phyloP scores from a whole-genome alignment of 1,140 invertebrate species.

The Trissolcus basalis region DNA sequence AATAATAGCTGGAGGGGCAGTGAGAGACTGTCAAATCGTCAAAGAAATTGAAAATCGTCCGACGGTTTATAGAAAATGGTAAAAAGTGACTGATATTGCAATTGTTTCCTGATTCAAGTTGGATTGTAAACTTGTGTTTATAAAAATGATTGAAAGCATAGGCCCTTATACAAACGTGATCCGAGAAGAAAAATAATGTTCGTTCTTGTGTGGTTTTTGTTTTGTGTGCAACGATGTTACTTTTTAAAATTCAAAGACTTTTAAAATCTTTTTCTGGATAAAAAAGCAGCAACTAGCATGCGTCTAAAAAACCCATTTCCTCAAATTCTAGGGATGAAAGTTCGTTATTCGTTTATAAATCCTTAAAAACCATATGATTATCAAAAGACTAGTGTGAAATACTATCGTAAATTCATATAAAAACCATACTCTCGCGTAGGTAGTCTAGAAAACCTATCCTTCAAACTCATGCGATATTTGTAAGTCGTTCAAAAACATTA shows the following conservation, averaged over 20 bases:
- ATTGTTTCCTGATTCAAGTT: constrained; percentile 8
- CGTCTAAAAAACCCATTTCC: constrained; percentile 10
- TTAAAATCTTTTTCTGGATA: not conserved
- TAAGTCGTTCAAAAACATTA: constrained; percentile 54
- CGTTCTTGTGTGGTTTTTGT: no score
- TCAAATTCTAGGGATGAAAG: constrained; percentile 6
- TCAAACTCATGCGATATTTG: constrained; percentile 33
- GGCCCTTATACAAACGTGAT: no score
- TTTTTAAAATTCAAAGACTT: constrained; percentile 9
- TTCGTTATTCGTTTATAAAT: constrained; percentile 7
- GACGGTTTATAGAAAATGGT: no score
- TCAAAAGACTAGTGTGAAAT: constrained; percentile 33
- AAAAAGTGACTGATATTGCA: not conserved
- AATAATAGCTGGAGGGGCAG: constrained; percentile 13
- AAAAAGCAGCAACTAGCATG: constrained; percentile 2
- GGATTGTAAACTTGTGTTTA: no score
- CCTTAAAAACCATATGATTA: constrained; percentile 36
- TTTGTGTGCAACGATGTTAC: not conserved
- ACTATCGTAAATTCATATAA: constrained; percentile 39
- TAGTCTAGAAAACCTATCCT: constrained; percentile 29
- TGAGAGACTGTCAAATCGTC: constrained; percentile 35
- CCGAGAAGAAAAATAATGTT: no score
- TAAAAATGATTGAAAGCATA: no score
- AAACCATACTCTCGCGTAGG: constrained; percentile 27
- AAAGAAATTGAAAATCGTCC: constrained; percentile 11